Evolutionary conservation across 1,140 invertebrate species (phyloP), one percentile per base, ranked within the genome.

Genomic region (Odontomachus brunneus): DNA sequence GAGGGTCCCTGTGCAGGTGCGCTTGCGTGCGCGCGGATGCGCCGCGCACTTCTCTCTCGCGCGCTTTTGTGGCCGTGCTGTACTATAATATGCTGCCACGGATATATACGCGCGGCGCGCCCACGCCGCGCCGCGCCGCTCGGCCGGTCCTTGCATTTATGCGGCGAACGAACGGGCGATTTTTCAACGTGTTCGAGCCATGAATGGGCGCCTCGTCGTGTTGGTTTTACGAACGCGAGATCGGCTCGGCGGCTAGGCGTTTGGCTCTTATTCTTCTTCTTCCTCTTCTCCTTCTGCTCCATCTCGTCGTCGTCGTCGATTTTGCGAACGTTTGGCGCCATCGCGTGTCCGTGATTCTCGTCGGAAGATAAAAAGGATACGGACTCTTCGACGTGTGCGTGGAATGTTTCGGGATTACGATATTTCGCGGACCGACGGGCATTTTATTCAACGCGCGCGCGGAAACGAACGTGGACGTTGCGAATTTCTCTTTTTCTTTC

Each of bases 151-250:
- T 57, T 57, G 66, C 62, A 83, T 57, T 85, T 86, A 90, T 87
- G 82, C 83, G 85, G 71, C 60, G 80, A 84, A 81, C 76, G 87
- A 83, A 51, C 49, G 49, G 38, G 44, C 60, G 80, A 72, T 86
- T 89, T 89, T 91, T 90, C 80, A 89, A 78, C 87, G 63, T 73
- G 80, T 84, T 81, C 73, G 57, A 53, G 63, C 83, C 84, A 78
- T 90, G 84, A 90, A 90, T 89, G 89, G 83, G 71, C 67, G 82
- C 53, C 12, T 62, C 65, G 26, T 76, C 51, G 55, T 76, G 72
- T 85, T 73, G 76, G 48, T 85, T 63, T 73, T 76, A 59, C 55
- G 19, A 48, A 76, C 71, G 57, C 72, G 65, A 74, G 15, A n/a
- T 57, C 74, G 60, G 17, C 55, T 48, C 19, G n/a, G 33, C 19